A percentile compares a stretch with the other conserved stretches of the same genome.
These are phyloP conservation scores for Nebria ingens DNA, from an alignment of 1,140 invertebrate genomes.

Conservation along the genomic window DNA sequence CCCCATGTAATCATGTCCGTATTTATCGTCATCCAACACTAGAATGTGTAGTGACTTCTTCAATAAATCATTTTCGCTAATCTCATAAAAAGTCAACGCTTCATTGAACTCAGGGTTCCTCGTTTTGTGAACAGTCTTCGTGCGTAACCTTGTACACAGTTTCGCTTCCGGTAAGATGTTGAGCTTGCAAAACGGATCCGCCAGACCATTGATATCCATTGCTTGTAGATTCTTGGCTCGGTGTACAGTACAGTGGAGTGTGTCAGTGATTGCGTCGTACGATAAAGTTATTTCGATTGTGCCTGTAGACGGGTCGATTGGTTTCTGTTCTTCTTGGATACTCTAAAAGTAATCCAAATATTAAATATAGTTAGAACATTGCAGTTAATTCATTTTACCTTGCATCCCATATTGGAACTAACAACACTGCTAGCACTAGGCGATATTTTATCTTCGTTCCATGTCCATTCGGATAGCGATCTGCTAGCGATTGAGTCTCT, in stretches of 20 bases:
- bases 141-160: slow-evolving; percentile 61
- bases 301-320: slow-evolving; percentile 38
- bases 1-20: slow-evolving; percentile 76
- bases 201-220: slow-evolving; percentile 83
- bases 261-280: slow-evolving; percentile 64
- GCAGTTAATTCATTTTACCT: neutral
- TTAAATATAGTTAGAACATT: neutral
- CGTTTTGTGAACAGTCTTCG: slow-evolving; percentile 84
- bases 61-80: slow-evolving; percentile 66
- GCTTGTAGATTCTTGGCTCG: slow-evolving; percentile 63
- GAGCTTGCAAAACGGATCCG: slow-evolving; percentile 84
- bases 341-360: neutral
- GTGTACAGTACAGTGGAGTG: slow-evolving; percentile 68
- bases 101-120: slow-evolving; percentile 92
- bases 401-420: neutral
- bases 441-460: slow-evolving; percentile 28
- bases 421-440: slow-evolving; percentile 26
- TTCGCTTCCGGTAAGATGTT: slow-evolving; percentile 67
- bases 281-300: slow-evolving; percentile 65
- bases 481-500: slow-evolving; percentile 26
- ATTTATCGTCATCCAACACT: slow-evolving; percentile 74
- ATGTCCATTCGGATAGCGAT: slow-evolving; percentile 28
- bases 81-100: slow-evolving; percentile 80
- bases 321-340: slow-evolving; percentile 17
- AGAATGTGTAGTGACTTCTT: slow-evolving; percentile 62